These are phyloP conservation scores for Sphenopsis melanotis DNA, from an alignment of 2,797 vertebrate genomes.

Conservation along the genomic window DNA sequence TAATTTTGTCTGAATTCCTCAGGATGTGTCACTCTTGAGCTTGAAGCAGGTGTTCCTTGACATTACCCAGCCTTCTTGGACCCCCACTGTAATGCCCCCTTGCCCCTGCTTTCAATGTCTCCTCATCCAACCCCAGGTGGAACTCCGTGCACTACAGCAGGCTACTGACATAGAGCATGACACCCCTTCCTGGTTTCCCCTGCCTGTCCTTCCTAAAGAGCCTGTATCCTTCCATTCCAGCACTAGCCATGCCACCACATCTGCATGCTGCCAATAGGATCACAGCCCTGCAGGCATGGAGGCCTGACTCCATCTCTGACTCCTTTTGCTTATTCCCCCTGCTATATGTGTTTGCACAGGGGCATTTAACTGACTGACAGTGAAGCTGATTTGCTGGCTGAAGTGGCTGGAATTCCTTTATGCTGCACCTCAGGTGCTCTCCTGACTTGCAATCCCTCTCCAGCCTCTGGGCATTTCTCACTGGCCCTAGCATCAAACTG, in stretches of 20 bases:
- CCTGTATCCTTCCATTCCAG: background rate
- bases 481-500: background rate
- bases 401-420: background rate
- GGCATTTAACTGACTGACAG: background rate
- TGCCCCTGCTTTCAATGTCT: rapidly evolving
- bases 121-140: background rate
- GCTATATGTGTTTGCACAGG: background rate
- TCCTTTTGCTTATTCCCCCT: background rate
- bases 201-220: background rate
- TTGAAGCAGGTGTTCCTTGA: background rate
- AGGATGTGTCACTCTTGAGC: background rate
- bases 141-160: background rate
- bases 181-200: background rate
- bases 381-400: background rate
- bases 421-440: background rate
- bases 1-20: background rate
- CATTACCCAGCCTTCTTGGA: background rate
- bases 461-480: background rate
- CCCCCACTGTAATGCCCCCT: background rate
- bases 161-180: background rate
- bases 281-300: background rate
- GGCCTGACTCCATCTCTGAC: background rate
- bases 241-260: background rate
- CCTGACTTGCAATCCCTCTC: background rate
- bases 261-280: background rate